phyloP scores from a whole-genome alignment of 2,797 vertebrate genomes.

The Acrossocheilus fasciatus region DNA sequence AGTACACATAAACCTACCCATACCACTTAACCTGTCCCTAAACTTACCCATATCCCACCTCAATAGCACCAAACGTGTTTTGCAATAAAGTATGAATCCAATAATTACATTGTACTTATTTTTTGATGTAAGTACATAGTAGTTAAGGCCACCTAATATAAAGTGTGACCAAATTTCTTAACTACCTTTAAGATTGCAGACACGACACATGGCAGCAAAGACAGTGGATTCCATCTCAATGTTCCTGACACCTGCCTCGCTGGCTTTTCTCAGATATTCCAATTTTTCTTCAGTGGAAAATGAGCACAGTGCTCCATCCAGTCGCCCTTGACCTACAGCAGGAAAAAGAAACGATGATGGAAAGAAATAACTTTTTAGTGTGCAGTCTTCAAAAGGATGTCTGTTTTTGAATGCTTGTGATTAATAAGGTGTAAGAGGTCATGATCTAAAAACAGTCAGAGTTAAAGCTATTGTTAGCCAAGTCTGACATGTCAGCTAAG shows the following conservation, averaged over 20 bases:
- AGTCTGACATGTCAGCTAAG: background rate
- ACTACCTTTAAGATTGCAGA: slow-evolving; percentile 88
- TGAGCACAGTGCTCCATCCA: slow-evolving; percentile 88
- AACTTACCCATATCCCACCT: too few species aligned
- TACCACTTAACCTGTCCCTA: too few species aligned
- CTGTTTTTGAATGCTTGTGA: background rate
- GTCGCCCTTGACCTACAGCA: slow-evolving; percentile 82
- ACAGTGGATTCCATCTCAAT: slow-evolving; percentile 91
- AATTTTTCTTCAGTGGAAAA: slow-evolving; percentile 88
- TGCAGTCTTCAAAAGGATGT: background rate
- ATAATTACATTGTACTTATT: too few species aligned
- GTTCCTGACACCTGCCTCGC: slow-evolving; percentile 83
- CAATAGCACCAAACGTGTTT: too few species aligned
- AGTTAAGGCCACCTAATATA: too few species aligned
- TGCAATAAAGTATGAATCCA: too few species aligned
- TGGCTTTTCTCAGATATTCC: slow-evolving; percentile 85
- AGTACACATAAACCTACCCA: too few species aligned
- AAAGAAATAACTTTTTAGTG: background rate
- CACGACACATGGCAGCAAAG: slow-evolving; percentile 86
- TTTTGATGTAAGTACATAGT: too few species aligned
- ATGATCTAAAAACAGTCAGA: background rate
- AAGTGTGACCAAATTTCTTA: background rate
- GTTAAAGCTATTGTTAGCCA: background rate
- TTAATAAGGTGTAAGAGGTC: background rate
- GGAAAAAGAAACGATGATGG: background rate